Base-by-base conservation (phyloP, 2,113 vertebrate species). In the Aviceda subcristata region DNA sequence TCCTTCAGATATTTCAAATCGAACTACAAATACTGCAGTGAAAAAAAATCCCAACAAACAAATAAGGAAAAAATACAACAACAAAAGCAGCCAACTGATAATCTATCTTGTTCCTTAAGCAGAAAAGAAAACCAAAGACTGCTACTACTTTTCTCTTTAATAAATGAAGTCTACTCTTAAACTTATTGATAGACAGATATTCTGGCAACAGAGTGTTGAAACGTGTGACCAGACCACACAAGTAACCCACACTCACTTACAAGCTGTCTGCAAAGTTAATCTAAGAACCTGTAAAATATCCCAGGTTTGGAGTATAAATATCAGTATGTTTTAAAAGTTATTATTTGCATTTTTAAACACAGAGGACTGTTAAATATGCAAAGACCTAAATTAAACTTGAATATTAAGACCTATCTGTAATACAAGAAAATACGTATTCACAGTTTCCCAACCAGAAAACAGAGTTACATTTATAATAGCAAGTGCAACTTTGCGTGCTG, bases 211-310 rank as follows among this genome's bases (percentile, higher is more conserved):
- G 84, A 94, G 89, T 89, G 90, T 86, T 76, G 91, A 69, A 92
- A 66, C 1, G 3, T 84, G 45, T 94, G 92, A 94, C 18, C 84
- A 93, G 92, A 72, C 50, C 87, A 91, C 68, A 66, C 55, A 77
- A 39, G 30, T 77, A 89, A 63, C 87, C 77, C 76, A 50, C 80
- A 89, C n/a, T 87, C 59, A 10, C 60, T 79, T 55, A 62, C 80
- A 84, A 95, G 84, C 76, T 93, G 94, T 94, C 90, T 95, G 55
- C 59, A 87, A 59, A 89, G 76, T 80, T 73, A 94, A 83, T 83
- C 36, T 69, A 56, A 83, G 80, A 93, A 94, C 90, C 76, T 93
- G 60, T 11, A 95, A 94, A 95, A 73, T 62, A 86, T 36, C 38
- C 76, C 72, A 89, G 80, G 87, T 89, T 91, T 84, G 55, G 27